Percentiles rank a stretch among this genome's conserved stretches.
Conservation (phyloP, 2,888 invertebrate species). For the Myopa testacea region DNA sequence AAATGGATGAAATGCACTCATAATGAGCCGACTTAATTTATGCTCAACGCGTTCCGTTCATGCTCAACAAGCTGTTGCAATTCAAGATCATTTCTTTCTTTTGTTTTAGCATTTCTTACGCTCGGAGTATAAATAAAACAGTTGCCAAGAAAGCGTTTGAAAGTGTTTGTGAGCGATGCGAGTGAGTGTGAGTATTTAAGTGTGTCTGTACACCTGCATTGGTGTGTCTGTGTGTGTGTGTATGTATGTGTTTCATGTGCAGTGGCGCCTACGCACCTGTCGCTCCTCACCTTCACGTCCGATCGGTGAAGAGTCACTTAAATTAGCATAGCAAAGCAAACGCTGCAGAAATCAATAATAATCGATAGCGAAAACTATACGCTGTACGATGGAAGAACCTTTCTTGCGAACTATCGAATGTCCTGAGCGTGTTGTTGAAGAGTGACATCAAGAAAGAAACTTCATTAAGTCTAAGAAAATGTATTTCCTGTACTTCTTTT, state of each 20-base stretch:
- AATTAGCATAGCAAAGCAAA: conserved; percentile 5
- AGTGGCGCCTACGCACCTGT: conserved; percentile 18
- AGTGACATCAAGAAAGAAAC: too few relatives aligned
- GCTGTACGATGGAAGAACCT: too few relatives aligned
- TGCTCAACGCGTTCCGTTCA: conserved; percentile 1
- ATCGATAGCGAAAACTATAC: not conserved
- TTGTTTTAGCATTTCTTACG: not conserved
- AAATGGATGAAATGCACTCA: not conserved
- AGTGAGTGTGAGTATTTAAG: not conserved
- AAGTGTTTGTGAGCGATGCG: not conserved
- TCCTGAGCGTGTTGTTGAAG: too few relatives aligned
- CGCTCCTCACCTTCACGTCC: not conserved
- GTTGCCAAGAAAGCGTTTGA: not conserved
- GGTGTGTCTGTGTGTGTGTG: not conserved
- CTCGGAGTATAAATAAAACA: not conserved
- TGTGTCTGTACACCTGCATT: not conserved
- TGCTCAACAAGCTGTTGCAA: conserved; percentile 16
- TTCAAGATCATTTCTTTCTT: conserved; percentile 22
- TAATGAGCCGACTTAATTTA: conserved; percentile 11
- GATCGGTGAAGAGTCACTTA: not conserved
- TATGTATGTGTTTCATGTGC: too few relatives aligned
- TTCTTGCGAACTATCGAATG: too few relatives aligned
- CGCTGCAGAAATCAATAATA: not conserved
- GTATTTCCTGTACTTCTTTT: too few relatives aligned
- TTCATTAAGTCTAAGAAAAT: too few relatives aligned